phyloP scores from a whole-genome alignment of 1,140 invertebrate genomes.

The Ooceraea biroi region DNA sequence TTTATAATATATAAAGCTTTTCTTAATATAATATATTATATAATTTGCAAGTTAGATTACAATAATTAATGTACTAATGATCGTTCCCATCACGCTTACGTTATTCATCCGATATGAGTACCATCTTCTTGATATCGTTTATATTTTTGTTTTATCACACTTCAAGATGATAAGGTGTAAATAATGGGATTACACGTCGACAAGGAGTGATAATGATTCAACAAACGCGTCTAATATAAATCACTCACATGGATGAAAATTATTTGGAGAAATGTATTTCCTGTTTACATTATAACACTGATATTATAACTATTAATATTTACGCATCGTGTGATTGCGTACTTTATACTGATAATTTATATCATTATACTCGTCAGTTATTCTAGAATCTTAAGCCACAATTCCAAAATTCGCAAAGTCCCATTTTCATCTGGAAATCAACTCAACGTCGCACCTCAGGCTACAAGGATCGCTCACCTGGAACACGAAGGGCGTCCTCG shows the following conservation, averaged over 20 bases:
- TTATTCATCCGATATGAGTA: background rate
- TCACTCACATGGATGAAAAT: background rate
- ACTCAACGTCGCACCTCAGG: too few species aligned
- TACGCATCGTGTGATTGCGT: too few species aligned
- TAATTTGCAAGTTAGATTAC: background rate
- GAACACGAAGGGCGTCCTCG: conserved; percentile 61
- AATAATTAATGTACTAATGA: background rate
- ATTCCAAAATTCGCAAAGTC: too few species aligned
- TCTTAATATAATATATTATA: too few species aligned
- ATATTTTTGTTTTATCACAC: conserved; percentile 22
- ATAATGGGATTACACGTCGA: conserved; percentile 21
- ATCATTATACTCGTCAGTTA: too few species aligned
- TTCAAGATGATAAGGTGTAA: conserved; percentile 11
- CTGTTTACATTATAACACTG: background rate
- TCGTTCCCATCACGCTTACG: background rate
- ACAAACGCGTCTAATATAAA: conserved; percentile 21
- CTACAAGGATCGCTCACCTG: too few species aligned
- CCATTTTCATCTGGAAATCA: too few species aligned
- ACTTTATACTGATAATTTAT: too few species aligned
- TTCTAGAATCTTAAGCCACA: too few species aligned
- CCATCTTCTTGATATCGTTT: background rate
- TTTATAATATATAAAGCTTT: conserved; percentile 20
- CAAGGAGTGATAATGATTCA: conserved; percentile 12
- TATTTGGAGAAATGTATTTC: background rate
- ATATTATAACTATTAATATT: too few species aligned